A percentile compares a stretch with the other conserved stretches of the same genome.
Conservation (phyloP, 2,797 vertebrate species). For the Spheniscus humboldti region DNA sequence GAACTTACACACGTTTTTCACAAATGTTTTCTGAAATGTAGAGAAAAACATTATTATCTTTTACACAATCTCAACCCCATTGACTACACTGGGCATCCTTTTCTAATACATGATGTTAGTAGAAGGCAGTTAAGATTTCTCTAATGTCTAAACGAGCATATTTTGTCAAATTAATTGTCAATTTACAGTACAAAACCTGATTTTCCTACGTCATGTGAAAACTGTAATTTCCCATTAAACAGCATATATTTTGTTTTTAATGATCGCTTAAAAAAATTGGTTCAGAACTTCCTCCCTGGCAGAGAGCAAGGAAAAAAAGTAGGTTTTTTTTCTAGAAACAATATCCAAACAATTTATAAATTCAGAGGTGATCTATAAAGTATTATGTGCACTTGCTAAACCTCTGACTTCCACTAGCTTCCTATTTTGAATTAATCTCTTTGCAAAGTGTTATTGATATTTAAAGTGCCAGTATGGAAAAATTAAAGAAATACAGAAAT, state of each 20-base stretch:
- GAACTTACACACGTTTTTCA: not conserved
- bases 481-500: not conserved
- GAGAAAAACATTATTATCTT: not conserved
- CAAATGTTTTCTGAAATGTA: not conserved
- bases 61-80: not conserved
- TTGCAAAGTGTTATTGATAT: not conserved
- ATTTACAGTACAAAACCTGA: not conserved
- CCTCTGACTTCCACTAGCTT: not conserved
- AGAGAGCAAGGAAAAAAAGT: not conserved
- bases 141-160: not conserved
- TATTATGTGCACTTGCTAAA: not conserved
- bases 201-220: not conserved
- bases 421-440: not conserved
- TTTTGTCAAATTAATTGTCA: not conserved
- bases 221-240: not conserved
- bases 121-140: not conserved
- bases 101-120: not conserved
- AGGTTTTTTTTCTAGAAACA: fast-evolving
- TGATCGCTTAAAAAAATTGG: not conserved
- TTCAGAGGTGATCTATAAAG: not conserved
- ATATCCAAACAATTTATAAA: not conserved
- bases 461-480: not conserved
- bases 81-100: not conserved
- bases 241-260: not conserved
- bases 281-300: not conserved